phyloP scores from a whole-genome alignment of 2,888 invertebrate species.

The Acrobasis suavella region DNA sequence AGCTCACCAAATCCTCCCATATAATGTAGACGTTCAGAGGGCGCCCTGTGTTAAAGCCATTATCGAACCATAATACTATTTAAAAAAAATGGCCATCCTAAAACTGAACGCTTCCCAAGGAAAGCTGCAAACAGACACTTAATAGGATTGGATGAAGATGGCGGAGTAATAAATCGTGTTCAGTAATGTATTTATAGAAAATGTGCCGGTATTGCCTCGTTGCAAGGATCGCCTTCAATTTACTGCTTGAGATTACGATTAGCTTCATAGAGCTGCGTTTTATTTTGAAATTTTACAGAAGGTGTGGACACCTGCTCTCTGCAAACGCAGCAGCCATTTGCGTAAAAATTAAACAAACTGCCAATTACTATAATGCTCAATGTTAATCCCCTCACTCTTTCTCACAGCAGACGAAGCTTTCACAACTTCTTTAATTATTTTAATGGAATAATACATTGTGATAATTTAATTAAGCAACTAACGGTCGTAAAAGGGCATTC shows the following conservation, averaged over 20 bases:
- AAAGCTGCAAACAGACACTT: slow-evolving; percentile 70
- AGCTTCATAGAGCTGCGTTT: slow-evolving; percentile 48
- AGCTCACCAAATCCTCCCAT: slow-evolving; percentile 62
- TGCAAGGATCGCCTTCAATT: slow-evolving; percentile 67
- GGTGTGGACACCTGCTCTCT: slow-evolving; percentile 27
- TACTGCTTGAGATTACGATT: slow-evolving; percentile 64
- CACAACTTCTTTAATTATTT: slow-evolving; percentile 56
- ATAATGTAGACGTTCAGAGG: slow-evolving; percentile 63
- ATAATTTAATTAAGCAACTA: slow-evolving; percentile 59
- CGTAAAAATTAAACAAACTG: slow-evolving; percentile 33
- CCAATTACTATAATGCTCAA: slow-evolving; percentile 36
- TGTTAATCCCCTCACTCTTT: slow-evolving; percentile 25
- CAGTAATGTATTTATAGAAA: slow-evolving; percentile 78
- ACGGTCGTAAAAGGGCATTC: slow-evolving; percentile 49
- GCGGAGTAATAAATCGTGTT: slow-evolving; percentile 80
- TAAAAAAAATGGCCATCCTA: slow-evolving; percentile 74
- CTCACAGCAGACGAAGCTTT: slow-evolving; percentile 38
- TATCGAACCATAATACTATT: slow-evolving; percentile 77
- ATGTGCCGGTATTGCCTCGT: slow-evolving; percentile 58
- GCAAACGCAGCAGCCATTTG: slow-evolving; percentile 10
- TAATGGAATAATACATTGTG: slow-evolving; percentile 61
- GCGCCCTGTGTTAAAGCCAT: slow-evolving; percentile 68
- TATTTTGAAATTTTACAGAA: slow-evolving; percentile 40
- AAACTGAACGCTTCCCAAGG: slow-evolving; percentile 62
- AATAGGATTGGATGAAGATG: slow-evolving; percentile 80